phyloP scores from a whole-genome alignment of 2,113 vertebrate genomes.

The Chamaetylas fuelleborni region DNA sequence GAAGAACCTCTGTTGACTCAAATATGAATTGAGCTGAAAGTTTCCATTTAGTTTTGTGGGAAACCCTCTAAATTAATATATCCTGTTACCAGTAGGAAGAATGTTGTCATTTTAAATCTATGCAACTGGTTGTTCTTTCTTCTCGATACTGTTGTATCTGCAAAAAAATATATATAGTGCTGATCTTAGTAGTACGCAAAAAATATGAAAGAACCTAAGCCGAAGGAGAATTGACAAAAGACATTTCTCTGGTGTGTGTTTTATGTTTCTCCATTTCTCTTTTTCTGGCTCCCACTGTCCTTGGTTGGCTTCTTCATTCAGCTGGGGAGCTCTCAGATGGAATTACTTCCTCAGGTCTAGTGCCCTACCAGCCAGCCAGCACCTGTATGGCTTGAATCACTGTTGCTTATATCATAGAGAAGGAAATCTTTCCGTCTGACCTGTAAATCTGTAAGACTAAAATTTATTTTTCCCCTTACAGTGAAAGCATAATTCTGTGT shows the following conservation, averaged over 20 bases:
- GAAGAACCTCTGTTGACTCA: neutral
- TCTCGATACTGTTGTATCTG: neutral
- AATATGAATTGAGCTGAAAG: neutral
- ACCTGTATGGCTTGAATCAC: neutral
- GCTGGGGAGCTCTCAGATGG: neutral
- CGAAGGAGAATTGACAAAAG: neutral
- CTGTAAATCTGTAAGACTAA: neutral
- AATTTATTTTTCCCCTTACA: neutral
- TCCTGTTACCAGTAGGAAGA: neutral
- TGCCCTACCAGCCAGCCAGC: neutral
- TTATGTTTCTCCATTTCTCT: neutral
- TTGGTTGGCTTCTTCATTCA: neutral
- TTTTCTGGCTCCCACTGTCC: neutral
- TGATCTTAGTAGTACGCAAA: neutral
- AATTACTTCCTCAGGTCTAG: neutral
- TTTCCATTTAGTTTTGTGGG: neutral
- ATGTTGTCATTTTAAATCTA: neutral
- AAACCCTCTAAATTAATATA: neutral
- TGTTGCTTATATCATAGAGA: neutral
- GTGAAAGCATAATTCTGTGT: neutral
- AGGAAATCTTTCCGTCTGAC: neutral
- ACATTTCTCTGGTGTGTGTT: neutral
- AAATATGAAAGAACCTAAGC: neutral
- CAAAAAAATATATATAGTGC: neutral
- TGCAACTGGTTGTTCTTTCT: slow-evolving; percentile 9